Base-by-base conservation (phyloP, 2,888 invertebrate species). In the Portevinia maculata region DNA sequence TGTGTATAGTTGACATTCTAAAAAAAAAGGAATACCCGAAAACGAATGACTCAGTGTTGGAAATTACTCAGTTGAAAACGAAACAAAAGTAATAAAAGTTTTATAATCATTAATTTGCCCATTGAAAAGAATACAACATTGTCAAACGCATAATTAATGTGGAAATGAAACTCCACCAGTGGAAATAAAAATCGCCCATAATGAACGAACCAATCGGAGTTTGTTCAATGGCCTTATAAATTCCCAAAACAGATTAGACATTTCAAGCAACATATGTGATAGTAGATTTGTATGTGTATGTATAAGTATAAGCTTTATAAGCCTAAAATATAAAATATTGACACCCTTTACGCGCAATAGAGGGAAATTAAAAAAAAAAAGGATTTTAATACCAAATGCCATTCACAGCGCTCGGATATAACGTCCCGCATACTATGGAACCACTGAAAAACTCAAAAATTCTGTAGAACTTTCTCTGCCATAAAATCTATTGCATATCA, bases 301-400 rank as follows among this genome's bases (percentile, higher is more conserved):
- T n/a, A n/a, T n/a, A n/a, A 11, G 1, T 34, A 53, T 30, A 52
- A 64, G 57, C 70, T 70, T 60, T 60, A 67, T 50, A 41, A 41
- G 37, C 64, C 76, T n/a, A n/a, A n/a, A n/a, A n/a, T n/a, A 70
- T 81, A 64, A 76, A 76, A 81, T 76, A 81, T 81, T 81, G 64
- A 81, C 70, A 65, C 48, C 32, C 59, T 44, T 53, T 15, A 44
- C 41, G 46, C 37, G 64, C 44, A 48, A 15, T 24, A 28, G 28
- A 50, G 39, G 30, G 41, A 21, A 53, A 21, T 7, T 34, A 60
- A 34, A 34, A 57, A 15, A 60, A 3, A 60, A 60, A 24, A n/a
- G 44, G 62, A 70, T 69, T 57, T 50, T 67, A 74, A 74, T 74
- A 69, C 74, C 37, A 74, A 74, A 46, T 48, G 52, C 28, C 55